Evolutionary conservation across 2,888 invertebrate species (phyloP), one percentile per base, ranked within the genome.

Genomic region (Oxycera nigricornis): DNA sequence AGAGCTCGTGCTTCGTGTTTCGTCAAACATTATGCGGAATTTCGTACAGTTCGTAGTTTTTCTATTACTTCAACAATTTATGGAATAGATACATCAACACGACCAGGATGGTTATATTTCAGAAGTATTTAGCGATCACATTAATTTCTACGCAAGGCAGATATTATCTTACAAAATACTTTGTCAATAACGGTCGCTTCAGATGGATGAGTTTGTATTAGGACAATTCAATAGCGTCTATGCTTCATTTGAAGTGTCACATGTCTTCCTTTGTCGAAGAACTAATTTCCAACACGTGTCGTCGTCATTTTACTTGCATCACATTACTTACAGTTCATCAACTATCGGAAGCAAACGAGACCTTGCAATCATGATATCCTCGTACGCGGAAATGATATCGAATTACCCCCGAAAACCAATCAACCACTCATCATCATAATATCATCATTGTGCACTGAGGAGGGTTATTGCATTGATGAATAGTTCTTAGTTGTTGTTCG

Each of bases 211-310:
- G n/a, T n/a, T n/a, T n/a, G n/a, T n/a, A n/a, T n/a, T n/a, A n/a
- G n/a, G 28, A 20, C 55, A 55, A 52, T 31, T 31, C 30, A 30
- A 52, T 31, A 31, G 70, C 22, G 11, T 39, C 35, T 14, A 52
- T 22, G 31, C 55, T 31, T 52, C 70, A 55, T 30, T 52, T 17
- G 14, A 31, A 70, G 70, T 70, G 55, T 70, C 70, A 35, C 31
- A 70, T 70, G 70, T 70, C 70, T 70, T 35, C 70, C 52, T 70
- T 70, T n/a, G n/a, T n/a, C n/a, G 55, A 52, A 70, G 55, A 55
- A 70, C 70, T 70, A 70, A 70, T 70, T 70, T 55, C 52, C 55
- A 70, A 70, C 70, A 70, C 70, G 70, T 70, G 70, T 70, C 70
- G 55, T 20, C 55, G 55, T 55, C 52, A 31, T 31, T 52, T 20